phyloP scores from a whole-genome alignment of 2,888 invertebrate species.

The Macaria liturata region DNA sequence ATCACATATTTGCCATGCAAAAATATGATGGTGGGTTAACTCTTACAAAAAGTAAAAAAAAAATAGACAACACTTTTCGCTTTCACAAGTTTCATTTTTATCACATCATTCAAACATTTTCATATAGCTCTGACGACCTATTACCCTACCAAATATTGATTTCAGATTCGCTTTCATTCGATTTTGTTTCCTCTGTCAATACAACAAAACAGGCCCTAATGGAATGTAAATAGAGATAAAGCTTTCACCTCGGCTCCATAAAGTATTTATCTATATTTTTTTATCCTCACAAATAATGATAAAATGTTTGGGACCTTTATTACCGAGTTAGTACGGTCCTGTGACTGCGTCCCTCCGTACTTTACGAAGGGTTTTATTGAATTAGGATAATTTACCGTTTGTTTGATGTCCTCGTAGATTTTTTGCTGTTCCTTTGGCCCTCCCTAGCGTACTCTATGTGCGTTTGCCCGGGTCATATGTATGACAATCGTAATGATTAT shows the following conservation, averaged over 20 bases:
- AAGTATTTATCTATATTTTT: conserved; percentile 42
- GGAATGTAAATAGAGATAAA: conserved; percentile 27
- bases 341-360: conserved; percentile 44
- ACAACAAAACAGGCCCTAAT: conserved; percentile 18
- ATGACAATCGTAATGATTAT: too few species aligned
- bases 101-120: too few species aligned
- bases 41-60: too few species aligned
- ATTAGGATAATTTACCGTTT: conserved; percentile 70
- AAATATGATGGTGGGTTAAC: too few species aligned
- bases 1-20: too few species aligned
- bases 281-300: conserved; percentile 46
- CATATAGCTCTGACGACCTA: too few species aligned
- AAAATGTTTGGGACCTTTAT: conserved; percentile 59
- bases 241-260: conserved; percentile 32
- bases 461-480: too few species aligned
- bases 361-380: conserved; percentile 54
- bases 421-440: conserved; percentile 36
- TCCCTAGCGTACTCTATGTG: too few species aligned
- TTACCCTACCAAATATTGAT: too few species aligned
- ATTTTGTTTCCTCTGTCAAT: conserved; percentile 10
- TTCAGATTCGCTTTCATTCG: neutral
- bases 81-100: too few species aligned
- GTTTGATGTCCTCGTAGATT: conserved; percentile 53
- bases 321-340: conserved; percentile 58
- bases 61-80: too few species aligned